Base-by-base conservation (phyloP, 2,888 invertebrate genomes). In the Trachelus stipa region DNA sequence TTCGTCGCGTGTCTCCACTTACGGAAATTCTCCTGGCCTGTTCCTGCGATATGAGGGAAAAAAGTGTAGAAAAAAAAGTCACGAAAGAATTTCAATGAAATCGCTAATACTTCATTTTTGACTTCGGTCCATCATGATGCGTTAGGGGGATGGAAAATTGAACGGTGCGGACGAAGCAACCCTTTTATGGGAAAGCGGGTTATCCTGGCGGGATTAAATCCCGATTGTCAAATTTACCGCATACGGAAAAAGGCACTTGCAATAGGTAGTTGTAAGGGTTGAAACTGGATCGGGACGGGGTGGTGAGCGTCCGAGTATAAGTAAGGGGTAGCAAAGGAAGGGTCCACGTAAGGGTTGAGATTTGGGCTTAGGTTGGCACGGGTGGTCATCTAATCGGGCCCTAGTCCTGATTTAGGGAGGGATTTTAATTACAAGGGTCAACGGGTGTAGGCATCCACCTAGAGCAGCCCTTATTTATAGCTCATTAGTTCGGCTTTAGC, bases 391-490 rank as follows among this genome's bases (percentile, higher is more conserved):
- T 87, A 88, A 88, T 89, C 87, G 85, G 82, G 79, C 83, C 83
- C 84, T 86, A 88, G 88, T 88, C 89, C 83, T 90, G 90, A 89
- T 89, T 90, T 89, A 90, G 88, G 85, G 82, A 83, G 85, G 90
- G 88, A 90, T 88, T 88, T 90, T 90, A 90, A 90, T 90, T 90
- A 88, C 87, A 83, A 88, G 89, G 90, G 89, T 88, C 87, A 88
- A 86, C 84, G 81, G 81, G 85, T 83, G 83, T 83, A 85, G 83
- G 83, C 83, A 71, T 71, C 71, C 33, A 71, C 71, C 31, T 31
- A 71, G 31, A 31, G 71, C 23, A 35, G 80, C 87, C 86, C 85
- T 88, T 88, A 87, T 88, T 88, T 88, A 88, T 88, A 85, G 87
- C 86, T 88, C 88, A 88, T 88, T 88, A 88, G 86, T 83, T 82